Percentiles rank a stretch among this genome's conserved stretches.
Conservation (phyloP, 2,888 invertebrate genomes). For the Ischnus inquisitorius region DNA sequence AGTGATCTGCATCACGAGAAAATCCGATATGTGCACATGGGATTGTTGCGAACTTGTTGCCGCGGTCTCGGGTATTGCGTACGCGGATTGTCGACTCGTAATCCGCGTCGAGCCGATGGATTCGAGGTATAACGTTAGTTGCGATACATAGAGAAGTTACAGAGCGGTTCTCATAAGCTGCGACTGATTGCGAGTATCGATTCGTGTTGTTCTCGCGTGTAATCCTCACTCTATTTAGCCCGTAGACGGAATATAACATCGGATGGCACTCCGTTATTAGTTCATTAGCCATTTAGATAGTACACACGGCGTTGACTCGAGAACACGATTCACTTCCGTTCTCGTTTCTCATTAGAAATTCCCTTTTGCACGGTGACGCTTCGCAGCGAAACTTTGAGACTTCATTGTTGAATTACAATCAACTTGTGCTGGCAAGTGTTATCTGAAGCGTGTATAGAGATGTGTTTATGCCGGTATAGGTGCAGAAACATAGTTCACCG, state of each 20-base stretch:
- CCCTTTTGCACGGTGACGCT: background rate
- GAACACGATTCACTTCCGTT: background rate
- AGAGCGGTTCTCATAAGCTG: background rate
- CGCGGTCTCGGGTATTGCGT: background rate
- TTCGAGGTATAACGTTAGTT: background rate
- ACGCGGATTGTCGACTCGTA: background rate
- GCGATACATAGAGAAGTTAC: background rate
- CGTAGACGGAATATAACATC: background rate
- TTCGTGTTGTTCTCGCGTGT: background rate
- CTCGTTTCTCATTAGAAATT: background rate
- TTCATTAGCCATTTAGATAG: background rate
- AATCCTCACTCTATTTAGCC: background rate
- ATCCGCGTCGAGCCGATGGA: background rate
- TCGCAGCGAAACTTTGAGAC: background rate
- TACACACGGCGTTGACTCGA: background rate
- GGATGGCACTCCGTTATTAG: background rate
- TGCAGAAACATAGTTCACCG: background rate
- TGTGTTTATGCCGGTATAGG: background rate
- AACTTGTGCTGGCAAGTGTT: background rate
- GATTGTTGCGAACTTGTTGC: background rate
- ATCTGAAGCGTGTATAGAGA: background rate
- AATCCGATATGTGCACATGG: background rate
- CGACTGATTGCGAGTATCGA: constrained; percentile 14
- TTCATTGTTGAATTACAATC: background rate
- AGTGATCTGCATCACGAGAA: background rate